These are phyloP conservation scores for Prostheceraeus crozeri DNA, from an alignment of 2,888 invertebrate species.

Conservation along the genomic window DNA sequence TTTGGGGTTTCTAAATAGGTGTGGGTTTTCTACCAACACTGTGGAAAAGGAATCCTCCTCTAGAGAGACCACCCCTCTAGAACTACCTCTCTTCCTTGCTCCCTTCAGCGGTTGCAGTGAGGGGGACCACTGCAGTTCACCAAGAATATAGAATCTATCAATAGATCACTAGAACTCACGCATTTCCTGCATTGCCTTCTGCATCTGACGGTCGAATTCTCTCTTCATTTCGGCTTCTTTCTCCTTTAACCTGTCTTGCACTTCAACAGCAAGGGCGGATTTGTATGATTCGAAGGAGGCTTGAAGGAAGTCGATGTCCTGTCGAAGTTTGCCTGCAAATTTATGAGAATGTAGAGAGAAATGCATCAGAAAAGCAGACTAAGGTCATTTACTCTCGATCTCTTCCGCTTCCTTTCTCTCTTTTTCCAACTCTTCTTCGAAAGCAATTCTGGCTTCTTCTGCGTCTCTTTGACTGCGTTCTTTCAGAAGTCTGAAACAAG, in stretches of 20 bases:
- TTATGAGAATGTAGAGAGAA: not conserved
- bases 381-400: slow-evolving; percentile 43
- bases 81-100: too few relatives aligned
- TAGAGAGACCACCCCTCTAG: too few relatives aligned
- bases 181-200: slow-evolving; percentile 45
- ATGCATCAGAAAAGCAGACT: not conserved
- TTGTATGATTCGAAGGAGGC: slow-evolving; percentile 54
- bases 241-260: slow-evolving; percentile 47
- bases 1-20: too few relatives aligned
- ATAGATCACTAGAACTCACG: slow-evolving; percentile 45
- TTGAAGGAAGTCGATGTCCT: slow-evolving; percentile 52
- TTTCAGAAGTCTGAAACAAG: too few relatives aligned
- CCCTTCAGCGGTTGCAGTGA: too few relatives aligned
- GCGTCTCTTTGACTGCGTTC: too few relatives aligned
- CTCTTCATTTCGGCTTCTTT: slow-evolving; percentile 46
- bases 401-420: slow-evolving; percentile 43
- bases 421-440: slow-evolving; percentile 59
- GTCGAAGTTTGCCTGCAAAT: slow-evolving; percentile 46
- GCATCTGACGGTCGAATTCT: slow-evolving; percentile 1
- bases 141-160: too few relatives aligned
- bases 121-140: too few relatives aligned
- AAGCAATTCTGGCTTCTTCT: too few relatives aligned
- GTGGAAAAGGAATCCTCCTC: too few relatives aligned
- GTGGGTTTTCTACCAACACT: too few relatives aligned
- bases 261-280: slow-evolving; percentile 47